phyloP scores from a whole-genome alignment of 2,113 vertebrate genomes.

The Gallinago media region DNA sequence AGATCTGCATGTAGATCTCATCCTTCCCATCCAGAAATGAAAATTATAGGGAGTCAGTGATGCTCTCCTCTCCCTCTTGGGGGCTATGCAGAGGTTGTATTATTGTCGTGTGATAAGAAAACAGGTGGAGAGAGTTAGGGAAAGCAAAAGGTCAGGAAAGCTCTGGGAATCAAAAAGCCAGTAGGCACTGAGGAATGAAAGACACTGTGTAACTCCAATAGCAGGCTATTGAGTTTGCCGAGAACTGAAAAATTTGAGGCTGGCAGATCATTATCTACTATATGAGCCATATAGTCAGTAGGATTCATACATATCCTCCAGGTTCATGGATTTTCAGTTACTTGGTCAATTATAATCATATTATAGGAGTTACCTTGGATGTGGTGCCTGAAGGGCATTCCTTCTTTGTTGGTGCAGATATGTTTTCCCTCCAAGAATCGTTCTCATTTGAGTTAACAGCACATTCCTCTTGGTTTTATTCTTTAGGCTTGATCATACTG shows the following conservation, averaged over 20 bases:
- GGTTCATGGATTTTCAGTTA: neutral
- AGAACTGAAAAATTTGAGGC: neutral
- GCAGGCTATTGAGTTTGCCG: neutral
- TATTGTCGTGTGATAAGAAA: neutral
- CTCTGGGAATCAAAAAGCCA: neutral
- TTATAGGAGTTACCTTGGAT: neutral
- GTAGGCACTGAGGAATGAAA: neutral
- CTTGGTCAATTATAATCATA: neutral
- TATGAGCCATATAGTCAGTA: neutral
- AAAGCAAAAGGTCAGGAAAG: neutral
- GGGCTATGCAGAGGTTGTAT: neutral
- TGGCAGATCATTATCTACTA: neutral
- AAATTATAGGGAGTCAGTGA: conserved; percentile 54
- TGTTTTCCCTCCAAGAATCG: neutral
- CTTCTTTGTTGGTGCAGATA: neutral
- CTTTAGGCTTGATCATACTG: neutral
- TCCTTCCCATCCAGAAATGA: conserved; percentile 33
- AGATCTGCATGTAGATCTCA: conserved; percentile 35
- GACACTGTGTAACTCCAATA: neutral
- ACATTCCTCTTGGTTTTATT: neutral
- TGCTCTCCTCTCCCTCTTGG: conserved; percentile 25
- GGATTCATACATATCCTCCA: neutral
- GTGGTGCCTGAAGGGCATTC: neutral
- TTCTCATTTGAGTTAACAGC: neutral
- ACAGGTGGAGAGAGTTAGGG: neutral